Evolutionary conservation across 2,797 vertebrate genomes (phyloP), one percentile per base, ranked within the genome.

Genomic region (Sebastes flavidus): DNA sequence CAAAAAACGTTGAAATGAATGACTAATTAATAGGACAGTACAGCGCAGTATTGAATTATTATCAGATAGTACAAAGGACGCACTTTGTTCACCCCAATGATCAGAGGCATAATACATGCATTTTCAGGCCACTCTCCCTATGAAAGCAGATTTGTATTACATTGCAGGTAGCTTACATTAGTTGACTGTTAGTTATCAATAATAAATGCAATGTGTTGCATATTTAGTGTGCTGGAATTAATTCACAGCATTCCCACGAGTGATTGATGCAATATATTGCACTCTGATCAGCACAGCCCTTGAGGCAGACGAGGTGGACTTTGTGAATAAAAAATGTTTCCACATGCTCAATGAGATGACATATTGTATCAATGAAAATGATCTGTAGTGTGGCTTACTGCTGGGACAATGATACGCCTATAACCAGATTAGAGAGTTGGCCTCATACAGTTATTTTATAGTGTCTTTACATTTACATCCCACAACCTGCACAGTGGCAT

Each of bases 221-320:
- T 88, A 91, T 89, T 87, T 78, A 87, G 79, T 71, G 58, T 4
- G 32, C 32, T 86, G 85, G 82, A 91, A 89, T 85, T 78, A 85
- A 90, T 91, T 88, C 74, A 72, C 78, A 42, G 86, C 66, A 82
- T 58, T 90, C 86, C 86, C 74, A 2, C 30, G 83, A 83, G 89
- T 83, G 84, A 91, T 86, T 85, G 83, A 90, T 91, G 81, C 75
- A 87, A 84, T 88, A 72, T 46, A 79, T 61, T 85, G 61, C 72
- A 34, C 78, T 89, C 61, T 82, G 77, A 88, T 89, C 79, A 75
- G 75, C 71, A 24, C 46, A 67, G 74, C 20, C 67, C 70, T 67
- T 8, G 61, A 36, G 54, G 88, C 75, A 78, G 69, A 81, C 67
- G 67, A 84, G 72, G 38, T 80, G 55, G 82, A 84, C 80, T 84